Evolutionary conservation across 2,797 vertebrate genomes (phyloP).

Genomic region (Myotis findleyi): DNA sequence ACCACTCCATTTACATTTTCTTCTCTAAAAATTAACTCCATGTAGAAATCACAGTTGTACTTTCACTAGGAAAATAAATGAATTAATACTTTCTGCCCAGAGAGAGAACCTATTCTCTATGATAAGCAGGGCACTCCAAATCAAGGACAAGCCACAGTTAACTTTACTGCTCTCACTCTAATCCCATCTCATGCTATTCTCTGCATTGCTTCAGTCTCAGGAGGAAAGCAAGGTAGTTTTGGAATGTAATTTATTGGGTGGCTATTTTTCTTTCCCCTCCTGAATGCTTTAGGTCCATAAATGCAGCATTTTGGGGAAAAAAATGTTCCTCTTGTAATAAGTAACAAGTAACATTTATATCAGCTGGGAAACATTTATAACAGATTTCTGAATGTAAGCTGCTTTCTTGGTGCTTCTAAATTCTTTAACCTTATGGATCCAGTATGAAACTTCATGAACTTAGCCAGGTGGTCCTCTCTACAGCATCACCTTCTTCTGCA

Average conservation of each 20-base stretch:
- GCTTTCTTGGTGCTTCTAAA: neutral
- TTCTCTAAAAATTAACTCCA: neutral
- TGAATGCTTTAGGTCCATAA: neutral
- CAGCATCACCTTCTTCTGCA: neutral
- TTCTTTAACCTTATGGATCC: neutral
- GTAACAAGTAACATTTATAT: neutral
- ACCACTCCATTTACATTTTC: neutral
- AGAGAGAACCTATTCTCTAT: neutral
- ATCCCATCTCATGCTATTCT: neutral
- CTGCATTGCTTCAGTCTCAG: neutral
- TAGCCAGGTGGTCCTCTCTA: neutral
- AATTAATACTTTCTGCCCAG: neutral
- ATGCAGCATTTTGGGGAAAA: neutral
- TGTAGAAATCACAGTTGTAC: neutral
- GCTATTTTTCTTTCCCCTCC: neutral
- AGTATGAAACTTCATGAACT: neutral
- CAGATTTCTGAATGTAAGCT: neutral
- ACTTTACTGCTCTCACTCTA: neutral
- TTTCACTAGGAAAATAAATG: no score
- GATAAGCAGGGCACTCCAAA: neutral
- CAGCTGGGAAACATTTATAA: conserved; percentile 15
- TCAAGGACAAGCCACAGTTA: neutral
- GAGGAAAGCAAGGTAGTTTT: neutral
- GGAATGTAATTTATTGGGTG: neutral
- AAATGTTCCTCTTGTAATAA: neutral